Base-by-base conservation (phyloP, 2,888 invertebrate species). In the Pedicia rivosa region DNA sequence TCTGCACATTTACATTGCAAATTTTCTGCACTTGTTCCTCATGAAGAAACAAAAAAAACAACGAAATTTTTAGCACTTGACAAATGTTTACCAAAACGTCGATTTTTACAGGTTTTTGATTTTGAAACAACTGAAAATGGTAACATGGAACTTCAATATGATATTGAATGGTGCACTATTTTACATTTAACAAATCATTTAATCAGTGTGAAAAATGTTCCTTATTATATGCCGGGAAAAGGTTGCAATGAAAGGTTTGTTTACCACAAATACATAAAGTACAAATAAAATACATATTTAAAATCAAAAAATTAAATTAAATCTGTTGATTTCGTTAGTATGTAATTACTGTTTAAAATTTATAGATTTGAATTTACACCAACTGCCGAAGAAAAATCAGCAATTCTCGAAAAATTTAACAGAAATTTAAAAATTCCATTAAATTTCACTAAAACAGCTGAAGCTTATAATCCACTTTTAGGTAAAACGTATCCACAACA, bases 1-100 rank as follows among this genome's bases (percentile, higher is more conserved):
- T 68, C 94, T 7, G 98, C 94, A 20, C 98, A 99, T 68, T 66
- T 99, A 44, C 98, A 99, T 62, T 87, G 87, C 48, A 87, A 91
- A 63, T 98, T 94, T 65, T 76, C 84, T 9, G 97, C 95, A 0
- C 47, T 88, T 3, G 74, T 97, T 5, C 70, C 74, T 24, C 91
- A 94, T 57, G 61, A 68, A 17, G 58, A 70, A 40, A 62, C 62
- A 12, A 56, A 62, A n/a, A 56, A 57, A 15, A 44, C 53, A 1
- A 87, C 94, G 0, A 87, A 80, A 54, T 97, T 97, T 60, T 62
- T 97, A 45, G 88, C 94, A 1, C 62, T 97, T n/a, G 95, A 97
- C 56, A 98, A 98, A 65, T 95, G 95, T 59, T 65, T 97, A 35
- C 94, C 94, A 0, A 74, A 72, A 48, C 66, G 91, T 42, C 73